Percentiles rank a stretch among this genome's conserved stretches.
Conservation (phyloP, 2,797 vertebrate species). For the Muscicapa striata region DNA sequence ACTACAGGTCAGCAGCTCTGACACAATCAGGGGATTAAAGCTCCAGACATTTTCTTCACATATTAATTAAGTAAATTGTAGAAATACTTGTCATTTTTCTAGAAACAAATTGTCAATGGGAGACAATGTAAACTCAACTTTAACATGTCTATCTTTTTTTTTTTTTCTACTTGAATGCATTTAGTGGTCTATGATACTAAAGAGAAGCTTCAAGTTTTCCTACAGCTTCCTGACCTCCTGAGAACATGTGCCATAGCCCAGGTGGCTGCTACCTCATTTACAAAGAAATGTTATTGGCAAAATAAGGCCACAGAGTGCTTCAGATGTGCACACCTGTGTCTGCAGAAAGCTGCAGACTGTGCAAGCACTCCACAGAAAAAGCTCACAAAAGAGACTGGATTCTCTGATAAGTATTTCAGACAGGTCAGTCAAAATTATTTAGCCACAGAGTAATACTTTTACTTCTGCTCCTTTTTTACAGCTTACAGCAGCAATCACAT, state of each 20-base stretch:
- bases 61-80: neutral
- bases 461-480: neutral
- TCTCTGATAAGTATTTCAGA: neutral
- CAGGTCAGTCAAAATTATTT: neutral
- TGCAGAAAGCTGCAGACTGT: neutral
- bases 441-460: neutral
- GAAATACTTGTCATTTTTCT: neutral
- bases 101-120: neutral
- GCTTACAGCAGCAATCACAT: neutral
- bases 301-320: neutral
- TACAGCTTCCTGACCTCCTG: neutral
- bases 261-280: neutral
- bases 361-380: neutral
- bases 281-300: neutral
- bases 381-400: rapidly evolving
- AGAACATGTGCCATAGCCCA: neutral
- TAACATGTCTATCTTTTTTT: neutral
- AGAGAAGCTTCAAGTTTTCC: neutral
- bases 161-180: neutral
- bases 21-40: neutral
- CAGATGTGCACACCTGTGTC: neutral
- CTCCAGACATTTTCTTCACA: neutral
- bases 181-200: neutral
- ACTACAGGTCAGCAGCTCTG: neutral
- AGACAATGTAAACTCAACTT: neutral